phyloP scores from a whole-genome alignment of 1,140 invertebrate species.

The Melipona quadrifasciata region DNA sequence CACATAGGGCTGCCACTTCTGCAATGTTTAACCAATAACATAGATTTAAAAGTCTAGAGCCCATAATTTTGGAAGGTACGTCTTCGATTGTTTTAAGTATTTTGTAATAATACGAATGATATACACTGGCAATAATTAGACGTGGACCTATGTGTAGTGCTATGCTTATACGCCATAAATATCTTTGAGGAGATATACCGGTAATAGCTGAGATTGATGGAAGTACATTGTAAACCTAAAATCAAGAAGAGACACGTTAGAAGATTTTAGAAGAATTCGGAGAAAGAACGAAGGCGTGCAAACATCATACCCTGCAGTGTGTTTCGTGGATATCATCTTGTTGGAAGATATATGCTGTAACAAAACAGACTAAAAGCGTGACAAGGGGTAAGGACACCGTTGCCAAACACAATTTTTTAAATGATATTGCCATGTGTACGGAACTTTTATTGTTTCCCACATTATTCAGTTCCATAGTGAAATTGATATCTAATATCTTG shows the following conservation, averaged over 20 bases:
- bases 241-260: conserved; percentile 17
- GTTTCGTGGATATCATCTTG: conserved; percentile 96
- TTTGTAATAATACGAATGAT: conserved; percentile 90
- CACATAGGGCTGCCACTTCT: conserved; percentile 91
- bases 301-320: conserved; percentile 90
- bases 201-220: conserved; percentile 96
- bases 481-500: conserved; percentile 61
- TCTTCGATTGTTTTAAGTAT: conserved; percentile 85
- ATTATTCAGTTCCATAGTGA: conserved; percentile 79
- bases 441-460: conserved; percentile 75
- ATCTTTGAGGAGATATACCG: conserved; percentile 94
- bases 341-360: conserved; percentile 93
- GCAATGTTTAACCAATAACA: conserved; percentile 93
- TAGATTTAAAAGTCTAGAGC: conserved; percentile 85
- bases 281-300: conserved; percentile 11
- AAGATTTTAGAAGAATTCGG: conserved; percentile 14
- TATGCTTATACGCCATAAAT: conserved; percentile 95
- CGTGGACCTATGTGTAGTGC: conserved; percentile 94
- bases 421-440: conserved; percentile 82
- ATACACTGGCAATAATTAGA: conserved; percentile 91
- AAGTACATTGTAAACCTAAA: conserved; percentile 94
- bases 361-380: conserved; percentile 91
- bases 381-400: conserved; percentile 91
- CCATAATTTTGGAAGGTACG: conserved; percentile 75
- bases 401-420: conserved; percentile 88